Base-by-base conservation (phyloP, 2,113 vertebrate species). In the Panthera leo region DNA sequence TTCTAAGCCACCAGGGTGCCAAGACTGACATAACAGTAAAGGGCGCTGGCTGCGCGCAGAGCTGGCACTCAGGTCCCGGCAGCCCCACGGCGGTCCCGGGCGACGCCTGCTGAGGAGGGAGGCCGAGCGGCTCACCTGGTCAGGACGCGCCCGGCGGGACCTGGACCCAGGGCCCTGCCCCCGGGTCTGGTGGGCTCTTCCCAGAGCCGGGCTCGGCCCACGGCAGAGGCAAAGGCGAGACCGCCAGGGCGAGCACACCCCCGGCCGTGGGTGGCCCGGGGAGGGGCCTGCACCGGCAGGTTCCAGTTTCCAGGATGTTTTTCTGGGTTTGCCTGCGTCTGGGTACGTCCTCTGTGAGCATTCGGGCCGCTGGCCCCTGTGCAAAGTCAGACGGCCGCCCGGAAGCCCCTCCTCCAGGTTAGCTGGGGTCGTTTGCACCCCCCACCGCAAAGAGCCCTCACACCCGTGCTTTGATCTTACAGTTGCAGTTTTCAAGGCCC, bases 11-110 rank as follows among this genome's bases (percentile, higher is more conserved):
- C 12, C 0, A 0, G 11, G 29, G 25, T 21, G 39, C n/a, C 42
- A 25, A 1, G 0, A 2, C 27, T 5, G 45, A 23, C 2, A 1
- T 4, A 1, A 5, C 12, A 16, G 18, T 9, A 5, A 34, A 18
- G 36, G 85, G 34, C 5, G 15, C 9, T n/a, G 0, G 2, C 67
- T 51, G 55, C 5, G 10, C 21, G 2, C 34, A 31, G 9, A 23
- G n/a, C 48, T 61, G 8, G 58, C 71, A 7, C 16, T 16, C 15
- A 18, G 45, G 27, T 0, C 12, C 31, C 68, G 3, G 16, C 12
- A 5, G 5, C 29, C 39, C 67, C 18, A 2, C 12, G 16, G 48
- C 0, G 78, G 48, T 18, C 85, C 51, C 3, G 27, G 3, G 5
- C 1, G 10, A 51, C 1, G 45, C 16, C 0, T 8, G 0, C 7